Evolutionary conservation across 2,113 vertebrate species (phyloP), one percentile per base, ranked within the genome.

Genomic region (Alectura lathami): DNA sequence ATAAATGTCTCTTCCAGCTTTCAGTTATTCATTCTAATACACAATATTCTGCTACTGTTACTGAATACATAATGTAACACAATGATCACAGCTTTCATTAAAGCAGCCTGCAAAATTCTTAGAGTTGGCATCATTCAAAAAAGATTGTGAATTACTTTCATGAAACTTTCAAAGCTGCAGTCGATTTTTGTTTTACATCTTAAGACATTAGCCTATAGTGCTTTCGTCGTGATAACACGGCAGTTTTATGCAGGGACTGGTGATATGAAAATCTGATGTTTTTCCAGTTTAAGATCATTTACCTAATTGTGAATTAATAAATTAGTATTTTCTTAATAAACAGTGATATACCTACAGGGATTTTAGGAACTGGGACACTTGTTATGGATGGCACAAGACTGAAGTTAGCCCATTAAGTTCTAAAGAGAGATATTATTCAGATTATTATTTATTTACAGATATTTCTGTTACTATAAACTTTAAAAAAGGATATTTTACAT

Each of bases 1-100:
- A 69, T 81, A 94, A 95, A 95, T 79, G 89, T 69, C 70, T 95
- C 59, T 85, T 93, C 47, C 23, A 80, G 51, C 34, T 91, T 86
- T 87, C 74, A 80, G 23, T 84, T 83, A 43, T 78, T 93, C 88
- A 93, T 83, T 47, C 38, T 86, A 86, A 92, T 51, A 91, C 15
- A 90, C 48, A 81, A 43, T 68, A 79, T 87, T 93, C 67, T 5
- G 3, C 59, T 67, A 77, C 67, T 73, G 48, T 76, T 94, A 62
- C 66, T 78, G 94, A 91, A 94, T 93, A 64, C 40, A 68, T 86
- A 95, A 94, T 92, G 54, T 50, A 59, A 79, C 50, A 34, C 21
- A 69, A 60, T 23, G 38, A 91, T 73, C 64, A 68, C 13, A 74
- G 40, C 21, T 67, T 83, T 54, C 36, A 81, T 75, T 93, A 86